Base-by-base conservation (phyloP, 2,888 invertebrate genomes). In the Germaria angustata region DNA sequence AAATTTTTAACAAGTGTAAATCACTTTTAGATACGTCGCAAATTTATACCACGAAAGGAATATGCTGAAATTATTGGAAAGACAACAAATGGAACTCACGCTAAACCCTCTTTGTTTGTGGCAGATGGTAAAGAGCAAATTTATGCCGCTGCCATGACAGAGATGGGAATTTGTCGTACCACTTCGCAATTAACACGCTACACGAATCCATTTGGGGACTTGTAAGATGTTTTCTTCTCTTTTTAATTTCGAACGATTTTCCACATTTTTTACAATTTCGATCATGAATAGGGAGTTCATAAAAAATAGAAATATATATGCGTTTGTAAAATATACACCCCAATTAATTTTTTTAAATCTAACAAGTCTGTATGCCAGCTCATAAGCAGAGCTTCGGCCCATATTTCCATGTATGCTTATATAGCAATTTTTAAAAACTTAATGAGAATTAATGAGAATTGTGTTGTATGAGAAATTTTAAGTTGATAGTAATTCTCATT, bases 81-180 rank as follows among this genome's bases (percentile, higher is more conserved):
- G 0, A 20, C 46, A 15, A 22, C 9, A 4, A 2, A 7, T n/a
- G 15, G 39, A 46, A 4, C 28, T n/a, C 41, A 44, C 5, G 7
- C 57, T 0, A 17, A 0, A 17, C 0, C 36, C 15, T 39, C 55
- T 6, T 32, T 49, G 8, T 28, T 81, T 0, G 59, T 66, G 11
- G 20, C 57, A 2, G 72, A 71, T 7, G 53, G 57, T 22, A 36
- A 20, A 11, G 69, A 80, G 4, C 65, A 69, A 39, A 46, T 41
- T 8, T 84, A 86, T 81, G 88, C 86, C 3, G 85, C 86, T 1
- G 88, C 87, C 5, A 87, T 90, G 2, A 90, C 90, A 0, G 91
- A 91, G 84, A 85, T 86, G 59, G 91, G 91, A 6, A 69, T 90
- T 32, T 91, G 91, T 65, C 86, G 86, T 34, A 88, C 90, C 2